Conservation (phyloP, 2,797 vertebrate genomes). For the Agapornis canus region DNA sequence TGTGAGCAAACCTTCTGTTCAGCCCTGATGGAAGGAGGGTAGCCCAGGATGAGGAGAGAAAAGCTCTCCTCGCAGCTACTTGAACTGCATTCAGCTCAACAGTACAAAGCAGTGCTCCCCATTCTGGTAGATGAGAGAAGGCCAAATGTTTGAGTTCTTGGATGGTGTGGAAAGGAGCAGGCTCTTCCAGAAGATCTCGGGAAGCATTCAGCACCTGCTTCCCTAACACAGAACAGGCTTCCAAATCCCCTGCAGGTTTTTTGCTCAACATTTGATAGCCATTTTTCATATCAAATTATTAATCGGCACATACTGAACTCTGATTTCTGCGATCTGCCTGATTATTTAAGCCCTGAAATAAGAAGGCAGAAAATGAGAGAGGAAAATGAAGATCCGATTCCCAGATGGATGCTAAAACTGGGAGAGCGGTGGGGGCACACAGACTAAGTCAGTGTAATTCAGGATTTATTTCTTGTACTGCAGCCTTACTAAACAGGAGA, state of each 20-base stretch:
- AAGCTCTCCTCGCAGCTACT: background rate
- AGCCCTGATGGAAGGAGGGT: background rate
- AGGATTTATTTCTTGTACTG: conserved; percentile 15
- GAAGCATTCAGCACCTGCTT: conserved; percentile 18
- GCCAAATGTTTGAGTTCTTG: background rate
- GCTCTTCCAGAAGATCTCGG: background rate
- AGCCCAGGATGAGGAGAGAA: background rate
- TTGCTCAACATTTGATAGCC: background rate
- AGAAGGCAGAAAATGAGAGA: conserved; percentile 38
- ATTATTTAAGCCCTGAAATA: conserved; percentile 33
- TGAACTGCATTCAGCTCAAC: background rate
- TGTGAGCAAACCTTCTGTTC: conserved; percentile 44
- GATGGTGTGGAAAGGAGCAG: background rate
- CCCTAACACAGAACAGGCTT: background rate
- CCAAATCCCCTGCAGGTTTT: conserved; percentile 5
- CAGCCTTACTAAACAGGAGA: background rate
- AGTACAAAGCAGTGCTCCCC: background rate
- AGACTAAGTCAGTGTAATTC: conserved; percentile 4
- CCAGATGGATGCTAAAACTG: conserved; percentile 50
- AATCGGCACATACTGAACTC: conserved; percentile 26
- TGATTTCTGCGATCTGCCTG: conserved; percentile 22
- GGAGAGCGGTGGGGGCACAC: background rate
- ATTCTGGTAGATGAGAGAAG: background rate
- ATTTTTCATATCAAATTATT: conserved; percentile 50
- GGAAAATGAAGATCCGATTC: conserved; percentile 45